These are phyloP conservation scores for Turritopsis dohrnii DNA, from an alignment of 30 jellyfish, hydroid and myxozoan genomes.

Conservation along the genomic window DNA sequence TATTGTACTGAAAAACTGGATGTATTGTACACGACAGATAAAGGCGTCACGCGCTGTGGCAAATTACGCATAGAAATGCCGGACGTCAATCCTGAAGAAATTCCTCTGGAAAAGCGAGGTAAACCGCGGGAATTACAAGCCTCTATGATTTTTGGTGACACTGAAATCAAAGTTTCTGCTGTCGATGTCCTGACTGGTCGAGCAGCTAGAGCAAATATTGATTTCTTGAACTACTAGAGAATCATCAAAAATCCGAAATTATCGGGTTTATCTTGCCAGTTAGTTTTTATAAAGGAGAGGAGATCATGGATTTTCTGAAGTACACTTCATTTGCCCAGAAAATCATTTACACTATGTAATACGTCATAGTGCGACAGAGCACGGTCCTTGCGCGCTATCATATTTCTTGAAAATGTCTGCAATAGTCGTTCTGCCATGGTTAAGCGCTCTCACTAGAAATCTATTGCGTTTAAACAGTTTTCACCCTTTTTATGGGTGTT, in stretches of 20 bases:
- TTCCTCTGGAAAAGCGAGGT: constrained; percentile 78
- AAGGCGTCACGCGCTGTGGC: constrained; percentile 85
- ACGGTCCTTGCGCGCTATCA: too few relatives aligned
- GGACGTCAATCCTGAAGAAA: constrained; percentile 50
- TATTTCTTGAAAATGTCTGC: too few relatives aligned
- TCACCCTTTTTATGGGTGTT: too few relatives aligned
- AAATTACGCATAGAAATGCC: constrained; percentile 92
- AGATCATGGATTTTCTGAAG: too few relatives aligned
- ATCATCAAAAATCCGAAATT: too few relatives aligned
- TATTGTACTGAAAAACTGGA: constrained; percentile 70
- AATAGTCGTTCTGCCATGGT: too few relatives aligned
- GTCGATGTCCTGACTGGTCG: constrained; percentile 84
- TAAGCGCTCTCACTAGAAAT: too few relatives aligned
- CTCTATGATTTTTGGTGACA: constrained; percentile 89
- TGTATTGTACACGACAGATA: constrained; percentile 71
- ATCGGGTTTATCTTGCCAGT: too few relatives aligned
- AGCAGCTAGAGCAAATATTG: constrained; percentile 84
- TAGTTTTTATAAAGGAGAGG: not conserved
- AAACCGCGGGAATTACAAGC: constrained; percentile 96
- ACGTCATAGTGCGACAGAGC: too few relatives aligned
- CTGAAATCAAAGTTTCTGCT: constrained; percentile 93
- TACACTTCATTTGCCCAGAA: too few relatives aligned
- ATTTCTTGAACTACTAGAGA: constrained; percentile 68
- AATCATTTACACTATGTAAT: too few relatives aligned
- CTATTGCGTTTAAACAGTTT: too few relatives aligned